phyloP scores from a whole-genome alignment of 2,113 vertebrate genomes.

The Rhea americana region DNA sequence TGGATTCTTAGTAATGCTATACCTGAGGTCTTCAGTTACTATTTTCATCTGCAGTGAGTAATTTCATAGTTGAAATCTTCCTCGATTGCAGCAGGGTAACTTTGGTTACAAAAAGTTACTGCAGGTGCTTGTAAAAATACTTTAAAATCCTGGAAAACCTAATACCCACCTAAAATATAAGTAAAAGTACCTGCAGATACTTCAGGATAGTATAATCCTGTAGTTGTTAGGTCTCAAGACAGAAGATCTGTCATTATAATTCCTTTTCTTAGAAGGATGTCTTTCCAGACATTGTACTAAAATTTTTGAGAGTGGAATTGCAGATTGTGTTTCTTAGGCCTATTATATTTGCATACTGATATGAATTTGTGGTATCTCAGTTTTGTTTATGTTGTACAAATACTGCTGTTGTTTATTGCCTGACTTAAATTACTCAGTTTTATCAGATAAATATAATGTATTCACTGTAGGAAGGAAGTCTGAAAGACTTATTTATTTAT shows the following conservation, averaged over 20 bases:
- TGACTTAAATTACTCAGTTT: not conserved
- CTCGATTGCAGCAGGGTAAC: not conserved
- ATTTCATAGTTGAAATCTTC: constrained; percentile 20
- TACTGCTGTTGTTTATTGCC: not conserved
- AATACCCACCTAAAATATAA: not conserved
- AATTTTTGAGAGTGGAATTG: not conserved
- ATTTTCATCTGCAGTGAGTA: constrained; percentile 31
- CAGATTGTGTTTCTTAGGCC: not conserved
- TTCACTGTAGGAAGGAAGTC: not conserved
- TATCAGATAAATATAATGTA: not conserved
- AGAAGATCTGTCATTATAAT: not conserved
- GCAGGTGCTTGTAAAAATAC: not conserved
- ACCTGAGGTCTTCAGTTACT: constrained; percentile 33
- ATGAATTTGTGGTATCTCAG: not conserved
- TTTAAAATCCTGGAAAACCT: not conserved
- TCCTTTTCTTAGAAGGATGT: not conserved
- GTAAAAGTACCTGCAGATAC: not conserved
- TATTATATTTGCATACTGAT: not conserved
- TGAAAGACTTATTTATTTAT: not conserved
- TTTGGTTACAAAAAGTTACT: not conserved
- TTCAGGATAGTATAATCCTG: not conserved
- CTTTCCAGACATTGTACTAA: not conserved
- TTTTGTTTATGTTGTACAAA: not conserved
- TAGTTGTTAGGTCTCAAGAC: not conserved
- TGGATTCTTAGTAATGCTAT: constrained; percentile 24